A percentile compares a stretch with the other conserved stretches of the same genome.
Conservation (phyloP, 2,888 invertebrate genomes). For the Chymomyza caudatula region DNA sequence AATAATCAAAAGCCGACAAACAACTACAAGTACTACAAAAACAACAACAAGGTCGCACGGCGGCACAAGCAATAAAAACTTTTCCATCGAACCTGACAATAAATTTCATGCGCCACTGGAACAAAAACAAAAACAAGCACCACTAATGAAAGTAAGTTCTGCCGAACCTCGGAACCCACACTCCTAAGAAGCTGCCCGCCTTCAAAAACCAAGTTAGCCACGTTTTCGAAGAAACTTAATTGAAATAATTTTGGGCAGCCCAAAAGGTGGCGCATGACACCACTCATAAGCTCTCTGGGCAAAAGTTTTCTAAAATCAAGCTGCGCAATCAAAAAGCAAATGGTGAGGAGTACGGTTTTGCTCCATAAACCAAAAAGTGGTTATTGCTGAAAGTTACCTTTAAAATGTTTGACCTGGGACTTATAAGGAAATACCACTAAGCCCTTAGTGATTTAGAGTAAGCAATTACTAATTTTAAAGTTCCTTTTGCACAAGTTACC, state of each 20-base stretch:
- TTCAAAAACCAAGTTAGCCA: no score
- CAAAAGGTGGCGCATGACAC: background rate
- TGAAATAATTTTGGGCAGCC: constrained; percentile 56
- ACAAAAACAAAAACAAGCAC: constrained; percentile 48
- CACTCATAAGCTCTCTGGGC: background rate
- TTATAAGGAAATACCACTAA: background rate
- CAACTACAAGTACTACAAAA: constrained; percentile 36
- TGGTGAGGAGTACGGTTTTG: background rate
- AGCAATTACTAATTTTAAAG: background rate
- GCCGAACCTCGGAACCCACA: background rate
- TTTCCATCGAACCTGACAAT: constrained; percentile 68
- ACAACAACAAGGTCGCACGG: constrained; percentile 2
- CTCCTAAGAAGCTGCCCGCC: no score
- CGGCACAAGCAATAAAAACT: constrained; percentile 59
- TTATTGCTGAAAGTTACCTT: background rate
- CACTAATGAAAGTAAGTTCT: constrained; percentile 61
- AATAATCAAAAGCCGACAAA: constrained; percentile 69
- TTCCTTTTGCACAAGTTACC: background rate
- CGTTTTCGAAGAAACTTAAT: constrained; percentile 61
- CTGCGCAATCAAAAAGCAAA: constrained; percentile 56
- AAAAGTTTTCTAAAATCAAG: constrained; percentile 39
- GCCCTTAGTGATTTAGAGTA: background rate
- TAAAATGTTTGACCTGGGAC: background rate
- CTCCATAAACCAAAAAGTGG: background rate
- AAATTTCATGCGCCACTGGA: constrained; percentile 39